These are phyloP conservation scores for Galerucella nymphaeae DNA, from an alignment of 2,888 invertebrate species.

Conservation along the genomic window DNA sequence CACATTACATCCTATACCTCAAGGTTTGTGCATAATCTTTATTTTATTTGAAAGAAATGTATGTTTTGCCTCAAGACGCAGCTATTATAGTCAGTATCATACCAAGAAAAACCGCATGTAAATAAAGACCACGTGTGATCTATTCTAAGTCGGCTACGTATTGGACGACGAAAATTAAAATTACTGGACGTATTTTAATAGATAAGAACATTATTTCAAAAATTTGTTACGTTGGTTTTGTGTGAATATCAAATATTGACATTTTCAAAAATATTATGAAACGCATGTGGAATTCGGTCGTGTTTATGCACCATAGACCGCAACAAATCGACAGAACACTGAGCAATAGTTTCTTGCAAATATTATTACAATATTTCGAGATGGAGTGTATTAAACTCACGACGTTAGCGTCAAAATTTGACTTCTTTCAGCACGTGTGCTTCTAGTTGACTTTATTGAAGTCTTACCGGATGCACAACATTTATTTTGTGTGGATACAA, in stretches of 20 bases:
- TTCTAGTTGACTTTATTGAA: background rate
- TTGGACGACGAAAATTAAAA: no score
- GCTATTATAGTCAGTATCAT: no score
- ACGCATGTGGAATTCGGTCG: background rate
- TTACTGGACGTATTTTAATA: no score
- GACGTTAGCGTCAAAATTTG: conserved; percentile 6
- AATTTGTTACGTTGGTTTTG: no score
- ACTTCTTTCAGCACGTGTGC: conserved; percentile 16
- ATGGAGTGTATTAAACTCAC: conserved; percentile 8
- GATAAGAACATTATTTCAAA: no score
- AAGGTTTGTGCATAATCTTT: conserved; percentile 71
- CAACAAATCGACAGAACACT: background rate
- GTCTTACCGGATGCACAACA: conserved; percentile 10
- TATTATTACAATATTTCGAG: conserved; percentile 14
- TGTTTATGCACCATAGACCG: conserved; percentile 8
- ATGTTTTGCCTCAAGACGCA: no score
- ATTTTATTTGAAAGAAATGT: background rate
- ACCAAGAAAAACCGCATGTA: no score
- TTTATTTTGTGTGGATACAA: conserved; percentile 1
- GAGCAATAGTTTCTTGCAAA: conserved; percentile 1
- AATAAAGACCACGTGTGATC: no score
- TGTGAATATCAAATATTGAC: background rate
- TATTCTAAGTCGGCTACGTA: no score
- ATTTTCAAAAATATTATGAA: background rate
- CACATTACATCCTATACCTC: conserved; percentile 88